Conservation (phyloP, 2,797 vertebrate species). For the Rhinatrema bivittatum region DNA sequence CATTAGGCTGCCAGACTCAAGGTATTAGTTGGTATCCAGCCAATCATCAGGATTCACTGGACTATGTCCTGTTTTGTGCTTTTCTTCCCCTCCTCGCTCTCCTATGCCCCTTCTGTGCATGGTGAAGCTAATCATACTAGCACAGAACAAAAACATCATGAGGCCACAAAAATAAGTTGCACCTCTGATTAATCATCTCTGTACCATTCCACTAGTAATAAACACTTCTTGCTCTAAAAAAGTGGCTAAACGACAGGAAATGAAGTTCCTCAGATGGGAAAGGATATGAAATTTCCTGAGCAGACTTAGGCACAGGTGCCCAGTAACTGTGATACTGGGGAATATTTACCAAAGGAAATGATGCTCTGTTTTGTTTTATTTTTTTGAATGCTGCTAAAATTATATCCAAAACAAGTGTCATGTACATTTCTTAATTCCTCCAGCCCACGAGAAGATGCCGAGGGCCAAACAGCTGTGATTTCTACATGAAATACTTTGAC, state of each 20-base stretch:
- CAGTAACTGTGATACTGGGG: conserved; percentile 52
- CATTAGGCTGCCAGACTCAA: not conserved
- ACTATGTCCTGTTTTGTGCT: no score
- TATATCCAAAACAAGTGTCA: conserved; percentile 38
- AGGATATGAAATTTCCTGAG: conserved; percentile 82
- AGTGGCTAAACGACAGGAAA: conserved; percentile 61
- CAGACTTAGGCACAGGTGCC: conserved; percentile 71
- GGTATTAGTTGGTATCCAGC: no score
- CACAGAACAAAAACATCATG: conserved; percentile 43
- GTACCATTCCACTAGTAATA: conserved; percentile 44
- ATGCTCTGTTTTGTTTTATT: no score
- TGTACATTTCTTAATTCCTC: conserved; percentile 54
- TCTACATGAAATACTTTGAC: conserved; percentile 54
- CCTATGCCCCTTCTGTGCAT: not conserved
- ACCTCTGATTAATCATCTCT: conserved; percentile 49
- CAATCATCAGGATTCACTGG: no score
- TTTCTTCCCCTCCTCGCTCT: no score
- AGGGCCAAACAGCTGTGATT: conserved; percentile 76
- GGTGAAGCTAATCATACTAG: no score
- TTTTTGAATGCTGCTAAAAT: conserved; percentile 41
- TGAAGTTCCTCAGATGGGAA: conserved; percentile 63
- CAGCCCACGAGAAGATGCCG: conserved; percentile 55
- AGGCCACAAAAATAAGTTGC: conserved; percentile 51
- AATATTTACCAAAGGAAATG: conserved; percentile 57
- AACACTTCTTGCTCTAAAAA: conserved; percentile 64